Conservation (phyloP, 2,888 invertebrate genomes). For the Himalopsyche anomala region DNA sequence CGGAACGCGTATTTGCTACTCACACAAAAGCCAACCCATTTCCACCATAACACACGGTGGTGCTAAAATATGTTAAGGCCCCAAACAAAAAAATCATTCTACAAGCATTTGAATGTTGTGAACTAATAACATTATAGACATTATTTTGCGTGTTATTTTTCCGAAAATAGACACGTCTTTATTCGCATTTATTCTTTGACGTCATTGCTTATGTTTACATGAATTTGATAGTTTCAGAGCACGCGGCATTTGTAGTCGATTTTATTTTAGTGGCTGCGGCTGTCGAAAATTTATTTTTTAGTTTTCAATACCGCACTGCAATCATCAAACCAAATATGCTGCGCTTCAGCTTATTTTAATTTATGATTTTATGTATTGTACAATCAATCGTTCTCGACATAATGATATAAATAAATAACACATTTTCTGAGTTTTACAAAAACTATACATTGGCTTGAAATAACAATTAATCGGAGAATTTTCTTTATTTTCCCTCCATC, state of each 20-base stretch:
- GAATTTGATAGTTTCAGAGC: constrained; percentile 50
- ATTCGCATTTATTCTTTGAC: constrained; percentile 56
- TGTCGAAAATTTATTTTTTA: background rate
- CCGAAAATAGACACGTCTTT: constrained; percentile 57
- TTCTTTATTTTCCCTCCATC: constrained; percentile 35
- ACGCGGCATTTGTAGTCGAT: constrained; percentile 49
- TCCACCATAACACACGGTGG: constrained; percentile 24
- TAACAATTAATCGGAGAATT: constrained; percentile 11
- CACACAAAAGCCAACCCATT: background rate
- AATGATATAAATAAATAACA: no score
- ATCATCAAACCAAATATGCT: no score
- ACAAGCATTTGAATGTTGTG: background rate
- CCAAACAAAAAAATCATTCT: background rate
- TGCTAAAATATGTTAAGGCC: background rate
- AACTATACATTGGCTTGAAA: background rate
- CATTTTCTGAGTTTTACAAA: no score
- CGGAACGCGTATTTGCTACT: background rate
- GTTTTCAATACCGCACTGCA: background rate
- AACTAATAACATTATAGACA: constrained; percentile 21
- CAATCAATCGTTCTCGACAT: no score
- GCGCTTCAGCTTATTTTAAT: no score
- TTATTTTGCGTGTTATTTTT: constrained; percentile 46
- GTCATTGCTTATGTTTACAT: constrained; percentile 60
- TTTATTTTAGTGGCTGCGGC: constrained; percentile 13
- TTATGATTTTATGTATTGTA: no score